Evolutionary conservation across 2,888 invertebrate species (phyloP).

Genomic region (Drosophila monieri): DNA sequence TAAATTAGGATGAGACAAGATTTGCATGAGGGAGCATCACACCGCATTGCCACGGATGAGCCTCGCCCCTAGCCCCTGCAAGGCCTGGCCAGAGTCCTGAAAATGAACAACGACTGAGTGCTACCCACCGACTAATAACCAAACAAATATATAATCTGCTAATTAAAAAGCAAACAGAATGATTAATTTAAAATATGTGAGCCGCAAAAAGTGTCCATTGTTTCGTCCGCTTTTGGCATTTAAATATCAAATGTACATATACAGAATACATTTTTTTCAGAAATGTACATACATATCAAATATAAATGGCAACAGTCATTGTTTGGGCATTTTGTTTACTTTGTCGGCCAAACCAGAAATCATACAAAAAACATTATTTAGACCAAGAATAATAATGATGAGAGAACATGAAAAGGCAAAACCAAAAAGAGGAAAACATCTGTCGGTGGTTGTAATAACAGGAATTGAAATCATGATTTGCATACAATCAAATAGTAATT

Average conservation of each 20-base stretch:
- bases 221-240: not conserved
- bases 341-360: not conserved
- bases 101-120: constrained; percentile 16
- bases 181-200: not conserved
- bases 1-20: constrained; percentile 68
- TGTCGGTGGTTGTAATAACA: not conserved
- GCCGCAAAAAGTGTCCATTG: constrained; percentile 1
- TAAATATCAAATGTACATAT: not conserved
- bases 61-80: not conserved
- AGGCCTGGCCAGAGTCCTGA: not conserved
- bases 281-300: not conserved
- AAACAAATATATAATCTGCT: constrained; percentile 8
- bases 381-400: constrained; percentile 2
- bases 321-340: not conserved
- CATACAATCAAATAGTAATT: not conserved
- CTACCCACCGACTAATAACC: constrained; percentile 23
- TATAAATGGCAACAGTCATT: constrained; percentile 1
- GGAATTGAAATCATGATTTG: constrained; percentile 2
- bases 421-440: not conserved
- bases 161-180: constrained; percentile 10
- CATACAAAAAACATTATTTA: not conserved
- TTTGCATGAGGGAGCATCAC: constrained; percentile 66
- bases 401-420: not conserved
- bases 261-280: no score
- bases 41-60: constrained; percentile 32